These are phyloP conservation scores for Limnephilus marmoratus DNA, from an alignment of 2,888 invertebrate genomes.

Conservation along the genomic window DNA sequence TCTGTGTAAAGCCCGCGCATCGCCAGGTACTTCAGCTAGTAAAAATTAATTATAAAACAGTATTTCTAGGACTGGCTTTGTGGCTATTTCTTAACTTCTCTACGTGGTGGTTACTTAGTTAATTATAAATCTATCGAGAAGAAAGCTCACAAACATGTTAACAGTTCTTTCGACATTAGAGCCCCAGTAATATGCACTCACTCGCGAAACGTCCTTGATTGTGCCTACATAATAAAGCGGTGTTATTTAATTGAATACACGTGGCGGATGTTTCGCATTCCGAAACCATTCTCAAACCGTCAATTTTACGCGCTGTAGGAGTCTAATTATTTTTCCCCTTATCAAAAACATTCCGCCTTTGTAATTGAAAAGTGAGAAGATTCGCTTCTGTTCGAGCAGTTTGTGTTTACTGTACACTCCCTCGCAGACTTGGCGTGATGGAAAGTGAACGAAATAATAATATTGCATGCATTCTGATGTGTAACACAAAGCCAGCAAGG, in stretches of 20 bases:
- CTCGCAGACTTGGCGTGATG: conserved; percentile 5
- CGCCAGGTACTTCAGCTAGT: too few species aligned
- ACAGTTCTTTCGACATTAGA: not conserved
- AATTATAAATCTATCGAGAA: not conserved
- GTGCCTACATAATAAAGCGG: not conserved
- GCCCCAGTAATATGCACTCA: not conserved
- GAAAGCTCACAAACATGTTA: not conserved
- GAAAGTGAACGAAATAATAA: conserved; percentile 4
- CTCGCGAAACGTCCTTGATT: not conserved
- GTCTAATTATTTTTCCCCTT: not conserved
- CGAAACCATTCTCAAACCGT: not conserved
- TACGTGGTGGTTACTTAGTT: not conserved
- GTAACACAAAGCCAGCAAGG: not conserved
- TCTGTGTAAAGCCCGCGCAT: too few species aligned
- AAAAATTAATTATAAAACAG: too few species aligned
- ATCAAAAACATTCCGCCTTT: not conserved
- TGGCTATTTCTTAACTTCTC: not conserved
- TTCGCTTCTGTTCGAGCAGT: not conserved
- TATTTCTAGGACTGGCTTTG: too few species aligned
- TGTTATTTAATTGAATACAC: not conserved
- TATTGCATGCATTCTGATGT: conserved; percentile 15
- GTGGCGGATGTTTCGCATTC: not conserved
- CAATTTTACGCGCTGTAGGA: not conserved
- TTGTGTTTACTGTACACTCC: not conserved
- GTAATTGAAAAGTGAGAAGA: not conserved